Percentiles rank a stretch among this genome's conserved stretches.
phyloP scores from a whole-genome alignment of 1,140 invertebrate genomes.

The Ylistrum balloti region DNA sequence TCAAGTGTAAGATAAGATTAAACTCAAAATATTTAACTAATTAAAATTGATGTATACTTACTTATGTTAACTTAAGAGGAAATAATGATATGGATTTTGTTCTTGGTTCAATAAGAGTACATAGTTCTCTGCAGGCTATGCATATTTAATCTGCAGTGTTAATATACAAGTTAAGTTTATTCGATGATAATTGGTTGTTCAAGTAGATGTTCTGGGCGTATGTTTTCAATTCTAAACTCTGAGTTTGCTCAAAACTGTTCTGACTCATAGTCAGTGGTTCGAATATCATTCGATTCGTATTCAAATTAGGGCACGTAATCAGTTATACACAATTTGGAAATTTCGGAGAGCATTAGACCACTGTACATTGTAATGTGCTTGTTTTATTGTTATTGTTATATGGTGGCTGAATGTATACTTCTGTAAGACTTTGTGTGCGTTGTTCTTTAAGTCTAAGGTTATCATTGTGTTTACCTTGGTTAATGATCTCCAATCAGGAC shows the following conservation, averaged over 20 bases:
- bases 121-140: background rate
- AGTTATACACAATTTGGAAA: background rate
- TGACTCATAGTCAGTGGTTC: background rate
- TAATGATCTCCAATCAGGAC: constrained; percentile 21
- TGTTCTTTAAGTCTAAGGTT: background rate
- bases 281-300: background rate
- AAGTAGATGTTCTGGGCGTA: background rate
- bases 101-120: background rate
- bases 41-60: no score
- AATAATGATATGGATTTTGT: background rate
- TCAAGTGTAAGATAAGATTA: background rate
- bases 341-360: background rate
- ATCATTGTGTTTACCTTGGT: background rate
- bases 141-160: background rate
- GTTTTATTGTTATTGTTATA: background rate
- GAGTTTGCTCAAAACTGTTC: background rate
- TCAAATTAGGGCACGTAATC: background rate
- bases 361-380: background rate
- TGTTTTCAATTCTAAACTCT: background rate
- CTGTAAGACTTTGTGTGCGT: background rate
- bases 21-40: no score
- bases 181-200: background rate
- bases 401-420: background rate
- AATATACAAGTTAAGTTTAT: background rate
- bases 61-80: no score